A percentile compares a stretch with the other conserved stretches of the same genome.
Conservation (phyloP, 2,888 invertebrate genomes). For the Embidobia sp. region DNA sequence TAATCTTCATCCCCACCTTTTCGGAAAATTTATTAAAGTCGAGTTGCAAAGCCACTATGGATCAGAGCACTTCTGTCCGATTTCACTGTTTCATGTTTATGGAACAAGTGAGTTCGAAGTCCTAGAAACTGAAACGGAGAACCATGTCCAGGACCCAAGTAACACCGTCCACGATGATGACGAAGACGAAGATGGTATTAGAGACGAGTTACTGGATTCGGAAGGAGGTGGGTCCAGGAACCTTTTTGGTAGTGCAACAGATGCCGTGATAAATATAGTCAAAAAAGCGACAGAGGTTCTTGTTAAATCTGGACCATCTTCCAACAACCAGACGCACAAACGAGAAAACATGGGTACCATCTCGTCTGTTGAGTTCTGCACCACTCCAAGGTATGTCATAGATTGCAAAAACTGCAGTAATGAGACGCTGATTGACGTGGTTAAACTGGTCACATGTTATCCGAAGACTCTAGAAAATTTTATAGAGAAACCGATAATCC, state of each 20-base stretch:
- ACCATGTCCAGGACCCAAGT: slow-evolving; percentile 82
- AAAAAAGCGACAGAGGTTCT: slow-evolving; percentile 95
- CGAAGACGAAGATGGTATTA: slow-evolving; percentile 85
- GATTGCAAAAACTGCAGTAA: slow-evolving; percentile 90
- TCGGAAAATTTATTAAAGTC: slow-evolving; percentile 94
- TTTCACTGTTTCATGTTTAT: slow-evolving; percentile 96
- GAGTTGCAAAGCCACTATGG: slow-evolving; percentile 98
- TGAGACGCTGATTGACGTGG: slow-evolving; percentile 87
- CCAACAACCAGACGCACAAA: slow-evolving; percentile 84
- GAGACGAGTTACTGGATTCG: slow-evolving; percentile 82
- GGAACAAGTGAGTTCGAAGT: slow-evolving; percentile 97
- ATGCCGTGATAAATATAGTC: slow-evolving; percentile 95
- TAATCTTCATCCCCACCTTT: slow-evolving; percentile 89
- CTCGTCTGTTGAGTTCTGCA: slow-evolving; percentile 82
- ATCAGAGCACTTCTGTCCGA: slow-evolving; percentile 98
- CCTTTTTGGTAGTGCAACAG: slow-evolving; percentile 92
- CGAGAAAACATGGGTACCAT: slow-evolving; percentile 71
- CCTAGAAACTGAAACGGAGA: slow-evolving; percentile 90
- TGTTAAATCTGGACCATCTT: slow-evolving; percentile 88
- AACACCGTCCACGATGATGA: slow-evolving; percentile 79
- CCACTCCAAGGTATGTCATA: slow-evolving; percentile 87
- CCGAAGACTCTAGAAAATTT: slow-evolving; percentile 84
- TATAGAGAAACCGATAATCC: slow-evolving; percentile 84
- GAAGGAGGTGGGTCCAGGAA: slow-evolving; percentile 85
- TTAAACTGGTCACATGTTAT: slow-evolving; percentile 88